Conservation (phyloP, 2,113 vertebrate species). For the Mesembrinibis cayennensis region DNA sequence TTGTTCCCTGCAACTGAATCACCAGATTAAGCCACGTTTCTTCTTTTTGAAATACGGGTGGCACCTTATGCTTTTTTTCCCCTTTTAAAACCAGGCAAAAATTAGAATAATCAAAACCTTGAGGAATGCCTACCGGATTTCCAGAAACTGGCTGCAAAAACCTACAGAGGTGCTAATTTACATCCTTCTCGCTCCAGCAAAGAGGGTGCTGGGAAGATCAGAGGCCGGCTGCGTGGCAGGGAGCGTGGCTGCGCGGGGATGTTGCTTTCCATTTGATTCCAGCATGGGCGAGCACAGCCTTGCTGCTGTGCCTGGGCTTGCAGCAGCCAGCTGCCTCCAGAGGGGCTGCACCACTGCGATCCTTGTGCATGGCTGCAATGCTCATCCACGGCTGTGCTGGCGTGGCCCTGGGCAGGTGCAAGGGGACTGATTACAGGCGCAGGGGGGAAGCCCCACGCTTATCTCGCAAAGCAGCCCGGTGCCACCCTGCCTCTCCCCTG, state of each 20-base stretch:
- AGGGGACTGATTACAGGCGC: not conserved
- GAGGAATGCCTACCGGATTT: not conserved
- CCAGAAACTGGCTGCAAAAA: not conserved
- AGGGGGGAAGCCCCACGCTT: not conserved
- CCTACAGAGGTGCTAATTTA: not conserved
- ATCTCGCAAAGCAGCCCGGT: accelerated
- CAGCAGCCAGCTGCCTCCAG: accelerated
- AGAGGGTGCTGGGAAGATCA: not conserved
- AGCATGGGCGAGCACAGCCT: not conserved
- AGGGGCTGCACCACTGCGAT: accelerated
- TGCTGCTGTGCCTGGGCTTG: not conserved
- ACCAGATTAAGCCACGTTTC: not conserved
- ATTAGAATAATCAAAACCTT: not conserved
- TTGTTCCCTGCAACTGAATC: not conserved
- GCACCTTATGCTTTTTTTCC: not conserved
- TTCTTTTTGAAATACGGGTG: not conserved
- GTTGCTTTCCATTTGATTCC: not conserved
- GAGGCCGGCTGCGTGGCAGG: accelerated
- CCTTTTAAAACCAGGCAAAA: not conserved
- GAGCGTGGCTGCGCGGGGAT: accelerated
- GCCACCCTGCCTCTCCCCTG: not conserved
- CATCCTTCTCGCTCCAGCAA: not conserved
- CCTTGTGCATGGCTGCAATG: not conserved
- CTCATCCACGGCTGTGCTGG: not conserved
- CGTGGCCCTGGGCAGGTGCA: not conserved